Evolutionary conservation across 37 sponge, comb jelly and placozoan species (phyloP).

Genomic region (Theonella swinhoei): DNA sequence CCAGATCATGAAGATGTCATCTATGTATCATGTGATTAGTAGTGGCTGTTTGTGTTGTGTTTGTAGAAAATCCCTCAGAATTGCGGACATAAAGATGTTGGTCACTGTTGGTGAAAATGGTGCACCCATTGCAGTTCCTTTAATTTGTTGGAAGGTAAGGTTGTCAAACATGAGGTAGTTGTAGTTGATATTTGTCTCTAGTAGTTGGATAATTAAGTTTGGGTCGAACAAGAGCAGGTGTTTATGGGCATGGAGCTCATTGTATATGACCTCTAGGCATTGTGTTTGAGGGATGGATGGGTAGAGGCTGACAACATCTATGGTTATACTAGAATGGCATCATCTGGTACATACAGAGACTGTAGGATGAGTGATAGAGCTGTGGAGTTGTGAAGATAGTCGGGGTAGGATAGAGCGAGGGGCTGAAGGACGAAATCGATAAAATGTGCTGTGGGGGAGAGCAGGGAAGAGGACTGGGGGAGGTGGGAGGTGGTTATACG

Average conservation of each 20-base stretch:
- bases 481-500: conserved; percentile 13
- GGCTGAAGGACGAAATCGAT: conserved; percentile 31
- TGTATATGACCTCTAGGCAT: conserved; percentile 16
- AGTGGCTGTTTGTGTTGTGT: conserved; percentile 6
- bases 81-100: conserved; percentile 25
- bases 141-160: no score
- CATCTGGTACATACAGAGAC: conserved; percentile 3
- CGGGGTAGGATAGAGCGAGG: conserved; percentile 24
- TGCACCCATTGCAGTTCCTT: conserved; percentile 56
- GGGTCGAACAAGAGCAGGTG: conserved; percentile 25
- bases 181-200: conserved; percentile 15
- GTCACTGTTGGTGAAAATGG: conserved; percentile 33
- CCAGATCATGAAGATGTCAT: conserved; percentile 53
- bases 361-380: background rate
- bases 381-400: conserved; percentile 28
- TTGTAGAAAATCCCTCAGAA: background rate
- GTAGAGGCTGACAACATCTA: conserved; percentile 35
- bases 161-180: conserved; percentile 16
- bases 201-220: conserved; percentile 18
- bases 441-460: conserved; percentile 23
- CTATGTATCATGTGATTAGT: conserved; percentile 22
- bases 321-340: conserved; percentile 18
- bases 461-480: conserved; percentile 14
- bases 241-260: conserved; percentile 3
- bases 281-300: conserved; percentile 36